Evolutionary conservation across 2,888 invertebrate genomes (phyloP).

Genomic region (Hydrotaea diabolus): DNA sequence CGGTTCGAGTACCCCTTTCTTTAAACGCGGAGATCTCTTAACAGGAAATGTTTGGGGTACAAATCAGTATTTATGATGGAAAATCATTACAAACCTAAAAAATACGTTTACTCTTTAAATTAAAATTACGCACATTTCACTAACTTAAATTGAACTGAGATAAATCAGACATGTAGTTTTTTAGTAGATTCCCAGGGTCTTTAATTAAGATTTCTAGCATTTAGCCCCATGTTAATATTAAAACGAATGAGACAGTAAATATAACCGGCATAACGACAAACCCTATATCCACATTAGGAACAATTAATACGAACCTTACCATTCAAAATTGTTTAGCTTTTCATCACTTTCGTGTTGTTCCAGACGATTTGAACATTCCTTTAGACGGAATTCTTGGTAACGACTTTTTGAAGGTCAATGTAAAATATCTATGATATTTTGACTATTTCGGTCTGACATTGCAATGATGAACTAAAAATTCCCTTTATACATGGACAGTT

Average conservation of each 20-base stretch:
- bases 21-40: slow-evolving; percentile 19
- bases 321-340: background rate
- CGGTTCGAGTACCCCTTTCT: background rate
- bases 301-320: background rate
- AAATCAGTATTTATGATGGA: background rate
- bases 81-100: background rate
- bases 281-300: background rate
- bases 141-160: slow-evolving; percentile 13
- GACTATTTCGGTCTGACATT: background rate
- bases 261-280: background rate
- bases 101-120: background rate
- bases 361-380: background rate
- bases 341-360: background rate
- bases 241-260: background rate
- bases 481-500: slow-evolving; percentile 30
- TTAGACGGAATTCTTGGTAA: slow-evolving; percentile 22
- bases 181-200: slow-evolving; percentile 7
- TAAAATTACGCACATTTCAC: slow-evolving; percentile 28
- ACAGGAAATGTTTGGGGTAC: slow-evolving; percentile 6
- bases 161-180: slow-evolving; percentile 12
- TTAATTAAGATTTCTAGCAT: background rate
- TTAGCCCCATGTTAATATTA: no score
- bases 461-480: slow-evolving; percentile 6
- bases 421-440: slow-evolving; percentile 2
- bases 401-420: slow-evolving; percentile 42